Percentiles rank a stretch among this genome's conserved stretches.
Conservation (phyloP, 2,797 vertebrate species). For the Ammospiza maritima region DNA sequence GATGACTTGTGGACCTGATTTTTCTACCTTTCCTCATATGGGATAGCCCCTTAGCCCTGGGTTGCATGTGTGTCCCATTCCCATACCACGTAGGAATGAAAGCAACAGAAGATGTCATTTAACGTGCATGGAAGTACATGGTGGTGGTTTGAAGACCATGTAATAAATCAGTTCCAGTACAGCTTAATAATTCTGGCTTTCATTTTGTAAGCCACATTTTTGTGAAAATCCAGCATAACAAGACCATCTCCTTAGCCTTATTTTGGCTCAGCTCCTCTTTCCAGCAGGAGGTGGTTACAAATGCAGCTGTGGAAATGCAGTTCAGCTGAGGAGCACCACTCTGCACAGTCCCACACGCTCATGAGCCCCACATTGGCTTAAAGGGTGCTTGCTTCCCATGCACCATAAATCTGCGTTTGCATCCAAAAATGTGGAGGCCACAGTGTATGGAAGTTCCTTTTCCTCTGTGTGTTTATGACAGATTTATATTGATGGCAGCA, state of each 20-base stretch:
- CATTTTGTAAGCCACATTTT: slow-evolving; percentile 8
- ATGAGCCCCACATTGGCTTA: slow-evolving; percentile 18
- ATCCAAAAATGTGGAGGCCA: slow-evolving; percentile 67
- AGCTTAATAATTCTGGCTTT: neutral
- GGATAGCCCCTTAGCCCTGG: neutral
- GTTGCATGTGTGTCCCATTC: neutral
- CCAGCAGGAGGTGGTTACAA: slow-evolving; percentile 15
- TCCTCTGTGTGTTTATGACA: slow-evolving; percentile 78
- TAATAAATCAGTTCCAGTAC: neutral
- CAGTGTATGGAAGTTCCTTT: slow-evolving; percentile 73
- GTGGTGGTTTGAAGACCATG: neutral
- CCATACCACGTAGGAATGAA: neutral
- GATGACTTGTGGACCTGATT: neutral
- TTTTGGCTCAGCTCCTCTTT: slow-evolving; percentile 40
- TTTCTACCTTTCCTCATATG: neutral
- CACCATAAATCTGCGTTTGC: slow-evolving; percentile 71
- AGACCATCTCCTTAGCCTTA: slow-evolving; percentile 17
- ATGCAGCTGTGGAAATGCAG: slow-evolving; percentile 31
- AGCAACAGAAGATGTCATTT: neutral
- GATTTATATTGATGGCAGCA: slow-evolving; percentile 79
- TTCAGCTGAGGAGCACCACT: neutral
- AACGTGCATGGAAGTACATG: neutral
- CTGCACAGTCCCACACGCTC: slow-evolving; percentile 3
- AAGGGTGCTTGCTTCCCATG: slow-evolving; percentile 60
- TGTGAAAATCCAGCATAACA: slow-evolving; percentile 31